Evolutionary conservation across 2,113 vertebrate genomes (phyloP).

Genomic region (Galeopterus variegatus): DNA sequence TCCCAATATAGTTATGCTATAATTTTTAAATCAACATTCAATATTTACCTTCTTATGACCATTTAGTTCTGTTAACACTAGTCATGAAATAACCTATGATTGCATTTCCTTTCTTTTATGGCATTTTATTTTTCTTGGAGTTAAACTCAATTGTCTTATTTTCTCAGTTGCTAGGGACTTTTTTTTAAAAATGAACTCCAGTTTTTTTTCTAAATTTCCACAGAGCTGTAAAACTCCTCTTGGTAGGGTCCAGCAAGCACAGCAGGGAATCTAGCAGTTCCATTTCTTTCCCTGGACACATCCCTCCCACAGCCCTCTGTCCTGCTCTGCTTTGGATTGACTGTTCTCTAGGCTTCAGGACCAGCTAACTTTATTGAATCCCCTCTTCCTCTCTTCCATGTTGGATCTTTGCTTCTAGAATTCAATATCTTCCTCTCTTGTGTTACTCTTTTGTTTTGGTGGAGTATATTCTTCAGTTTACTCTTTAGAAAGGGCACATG

Average conservation of each 20-base stretch:
- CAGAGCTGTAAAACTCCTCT: background rate
- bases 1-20: background rate
- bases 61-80: slow-evolving; percentile 1
- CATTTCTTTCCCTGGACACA: background rate
- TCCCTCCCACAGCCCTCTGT: background rate
- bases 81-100: slow-evolving; percentile 42
- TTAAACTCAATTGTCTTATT: background rate
- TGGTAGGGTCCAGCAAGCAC: background rate
- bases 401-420: slow-evolving; percentile 11
- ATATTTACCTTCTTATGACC: slow-evolving; percentile 11
- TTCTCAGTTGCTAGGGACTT: slow-evolving; percentile 20
- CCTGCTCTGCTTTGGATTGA: background rate
- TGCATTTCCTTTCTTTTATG: slow-evolving; percentile 27
- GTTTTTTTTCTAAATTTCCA: background rate
- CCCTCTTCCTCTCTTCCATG: background rate
- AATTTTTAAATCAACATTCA: slow-evolving; percentile 21
- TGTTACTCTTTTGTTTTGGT: background rate
- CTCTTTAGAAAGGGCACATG: slow-evolving; percentile 4
- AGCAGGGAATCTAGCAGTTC: background rate
- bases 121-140: slow-evolving; percentile 54
- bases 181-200: background rate
- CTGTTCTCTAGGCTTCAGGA: background rate
- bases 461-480: slow-evolving; percentile 30
- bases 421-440: background rate
- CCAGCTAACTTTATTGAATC: background rate